Evolutionary conservation across 2,888 invertebrate genomes (phyloP), one percentile per base, ranked within the genome.

Genomic region (Macropis europaea): DNA sequence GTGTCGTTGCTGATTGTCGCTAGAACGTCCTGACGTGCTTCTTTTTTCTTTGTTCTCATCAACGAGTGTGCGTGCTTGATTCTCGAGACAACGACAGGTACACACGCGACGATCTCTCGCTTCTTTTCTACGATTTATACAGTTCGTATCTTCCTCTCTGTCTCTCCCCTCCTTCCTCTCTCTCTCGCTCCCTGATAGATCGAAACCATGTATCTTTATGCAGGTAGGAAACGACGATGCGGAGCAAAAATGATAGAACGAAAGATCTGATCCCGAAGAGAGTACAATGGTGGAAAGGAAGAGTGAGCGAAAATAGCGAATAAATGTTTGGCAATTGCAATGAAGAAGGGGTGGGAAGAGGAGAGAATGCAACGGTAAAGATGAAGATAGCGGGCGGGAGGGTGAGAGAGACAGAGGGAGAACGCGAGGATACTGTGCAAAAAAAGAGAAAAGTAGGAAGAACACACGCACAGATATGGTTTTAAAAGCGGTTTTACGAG

Each of bases 21-120:
- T 11, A 28, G 45, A 57, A 42, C 26, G 19, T 53, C 42, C 32
- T 36, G 28, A 60, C 26, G n/a, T 38, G 32, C 47, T 40, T 22
- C 13, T 15, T 30, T 13, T 15, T 4, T 28, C 38, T 40, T 30
- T 24, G 22, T 42, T 17, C 19, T 7, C 17, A 15, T 19, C 15
- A 48, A 48, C 52, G 53, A 28, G 61, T 36, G 26, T 68, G 79
- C 79, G 68, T 56, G 62, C 68, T 73, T 50, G 59, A 11, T 34
- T 42, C 42, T 32, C 60, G 47, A 54, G 45, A 38, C 63, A 26
- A 45, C 30, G 32, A 38, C 38, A 62, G 48, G 24, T 15, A 62
- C 47, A 36, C 36, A 34, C 54, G 60, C 57, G 22, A 26, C 43
- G 19, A 24, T 7, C 17, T 6, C 52, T 30, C 13, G 22, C 28